Conservation (phyloP, 2,113 vertebrate species). For the Triplophysa rosa region DNA sequence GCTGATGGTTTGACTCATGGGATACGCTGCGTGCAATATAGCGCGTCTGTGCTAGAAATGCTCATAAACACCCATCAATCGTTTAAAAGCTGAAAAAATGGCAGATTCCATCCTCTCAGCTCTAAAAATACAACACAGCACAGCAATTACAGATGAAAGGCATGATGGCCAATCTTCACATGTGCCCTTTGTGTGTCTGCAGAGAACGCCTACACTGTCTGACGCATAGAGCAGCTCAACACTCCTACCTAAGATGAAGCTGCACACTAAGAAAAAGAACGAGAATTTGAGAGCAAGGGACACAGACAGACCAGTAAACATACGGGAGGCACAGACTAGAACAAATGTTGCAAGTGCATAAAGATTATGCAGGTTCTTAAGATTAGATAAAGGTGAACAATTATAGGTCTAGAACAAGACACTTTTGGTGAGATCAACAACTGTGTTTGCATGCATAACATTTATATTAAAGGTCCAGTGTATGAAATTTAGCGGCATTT, state of each 20-base stretch:
- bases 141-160: conserved; percentile 42
- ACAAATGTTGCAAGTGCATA: too few species aligned
- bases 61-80: conserved; percentile 5
- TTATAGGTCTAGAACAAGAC: too few species aligned
- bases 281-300: background rate
- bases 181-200: conserved; percentile 46
- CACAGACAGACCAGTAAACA: background rate
- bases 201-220: conserved; percentile 48
- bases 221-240: conserved; percentile 34
- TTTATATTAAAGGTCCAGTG: too few species aligned
- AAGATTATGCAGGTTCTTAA: too few species aligned
- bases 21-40: background rate
- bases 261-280: background rate
- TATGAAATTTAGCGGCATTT: too few species aligned
- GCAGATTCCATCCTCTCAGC: conserved; percentile 14
- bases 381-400: too few species aligned
- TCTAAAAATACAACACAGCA: conserved; percentile 21
- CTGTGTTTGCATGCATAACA: too few species aligned
- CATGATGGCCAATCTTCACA: conserved; percentile 30
- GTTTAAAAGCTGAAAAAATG: conserved; percentile 23
- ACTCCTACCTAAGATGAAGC: conserved; percentile 15
- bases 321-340: background rate
- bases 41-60: background rate
- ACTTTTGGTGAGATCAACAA: too few species aligned
- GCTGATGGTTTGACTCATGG: background rate